These are phyloP conservation scores for Lycaon pictus DNA, from an alignment of 2,113 vertebrate genomes.

Conservation along the genomic window DNA sequence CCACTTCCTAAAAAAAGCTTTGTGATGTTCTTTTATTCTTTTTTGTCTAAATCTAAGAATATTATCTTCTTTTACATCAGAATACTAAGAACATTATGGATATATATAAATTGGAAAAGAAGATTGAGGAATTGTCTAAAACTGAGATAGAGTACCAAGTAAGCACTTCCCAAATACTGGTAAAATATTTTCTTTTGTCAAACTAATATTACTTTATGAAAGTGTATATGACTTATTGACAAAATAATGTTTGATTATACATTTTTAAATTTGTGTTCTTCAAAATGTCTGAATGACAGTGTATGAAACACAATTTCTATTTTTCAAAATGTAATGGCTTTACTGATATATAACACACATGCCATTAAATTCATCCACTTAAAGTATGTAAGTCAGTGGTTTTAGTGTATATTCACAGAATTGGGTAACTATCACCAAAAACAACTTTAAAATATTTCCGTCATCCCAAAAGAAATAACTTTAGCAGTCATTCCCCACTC, in stretches of 20 bases:
- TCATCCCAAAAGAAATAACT: background rate
- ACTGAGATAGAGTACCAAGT: slow-evolving; percentile 91
- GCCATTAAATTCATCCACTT: background rate
- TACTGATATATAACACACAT: background rate
- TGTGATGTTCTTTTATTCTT: background rate
- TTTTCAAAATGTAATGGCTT: background rate
- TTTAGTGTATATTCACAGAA: background rate
- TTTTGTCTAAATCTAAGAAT: slow-evolving; percentile 26
- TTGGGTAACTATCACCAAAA: background rate
- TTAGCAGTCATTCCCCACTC: background rate
- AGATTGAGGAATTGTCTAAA: slow-evolving; percentile 89
- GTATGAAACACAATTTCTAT: background rate
- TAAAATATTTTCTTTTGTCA: slow-evolving; percentile 44
- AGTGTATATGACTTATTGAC: background rate
- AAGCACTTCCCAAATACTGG: slow-evolving; percentile 67
- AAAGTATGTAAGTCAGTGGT: background rate
- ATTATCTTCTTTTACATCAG: slow-evolving; percentile 83
- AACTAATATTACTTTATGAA: background rate
- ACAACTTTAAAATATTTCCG: background rate
- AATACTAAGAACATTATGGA: slow-evolving; percentile 91
- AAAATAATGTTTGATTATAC: background rate
- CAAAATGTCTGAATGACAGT: background rate
- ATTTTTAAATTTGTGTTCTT: background rate
- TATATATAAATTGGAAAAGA: slow-evolving; percentile 90
- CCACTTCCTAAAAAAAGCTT: background rate